A percentile compares a stretch with the other conserved stretches of the same genome.
Evolutionary conservation across 2,113 vertebrate genomes (phyloP).

Genomic region (Rhodinocichla rosea): DNA sequence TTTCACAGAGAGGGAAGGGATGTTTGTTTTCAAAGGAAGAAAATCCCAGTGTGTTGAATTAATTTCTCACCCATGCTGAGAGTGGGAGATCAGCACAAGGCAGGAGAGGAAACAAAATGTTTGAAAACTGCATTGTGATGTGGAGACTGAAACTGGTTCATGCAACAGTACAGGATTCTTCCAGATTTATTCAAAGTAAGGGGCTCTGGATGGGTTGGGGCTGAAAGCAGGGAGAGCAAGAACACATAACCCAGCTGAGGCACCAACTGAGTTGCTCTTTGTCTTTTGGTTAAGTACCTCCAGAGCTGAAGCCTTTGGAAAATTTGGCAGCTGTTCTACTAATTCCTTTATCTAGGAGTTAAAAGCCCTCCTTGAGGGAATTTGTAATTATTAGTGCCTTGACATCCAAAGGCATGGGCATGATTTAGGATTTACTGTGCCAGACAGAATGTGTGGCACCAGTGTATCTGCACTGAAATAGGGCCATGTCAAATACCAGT

Average conservation of each 20-base stretch:
- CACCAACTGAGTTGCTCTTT: not conserved
- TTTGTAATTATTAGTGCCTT: not conserved
- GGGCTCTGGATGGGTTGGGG: not conserved
- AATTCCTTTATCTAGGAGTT: not conserved
- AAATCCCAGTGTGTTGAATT: not conserved
- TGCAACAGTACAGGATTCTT: not conserved
- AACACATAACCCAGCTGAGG: not conserved
- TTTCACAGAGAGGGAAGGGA: not conserved
- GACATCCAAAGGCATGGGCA: not conserved
- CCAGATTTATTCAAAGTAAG: not conserved
- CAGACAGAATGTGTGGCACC: not conserved
- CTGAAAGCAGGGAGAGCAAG: not conserved
- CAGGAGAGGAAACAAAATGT: not conserved
- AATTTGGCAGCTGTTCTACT: not conserved
- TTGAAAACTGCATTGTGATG: not conserved
- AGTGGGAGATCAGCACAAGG: not conserved
- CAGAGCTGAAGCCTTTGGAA: not conserved
- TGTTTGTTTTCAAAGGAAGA: not conserved
- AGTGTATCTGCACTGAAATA: not conserved
- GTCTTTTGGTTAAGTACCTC: not conserved
- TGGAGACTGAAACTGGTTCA: not conserved
- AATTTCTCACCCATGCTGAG: not conserved
- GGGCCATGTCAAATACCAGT: not conserved
- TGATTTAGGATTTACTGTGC: not conserved
- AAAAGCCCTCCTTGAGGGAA: not conserved